Evolutionary conservation across 2,888 invertebrate genomes (phyloP), one percentile per base, ranked within the genome.

Genomic region (Pseudanteris insignis): DNA sequence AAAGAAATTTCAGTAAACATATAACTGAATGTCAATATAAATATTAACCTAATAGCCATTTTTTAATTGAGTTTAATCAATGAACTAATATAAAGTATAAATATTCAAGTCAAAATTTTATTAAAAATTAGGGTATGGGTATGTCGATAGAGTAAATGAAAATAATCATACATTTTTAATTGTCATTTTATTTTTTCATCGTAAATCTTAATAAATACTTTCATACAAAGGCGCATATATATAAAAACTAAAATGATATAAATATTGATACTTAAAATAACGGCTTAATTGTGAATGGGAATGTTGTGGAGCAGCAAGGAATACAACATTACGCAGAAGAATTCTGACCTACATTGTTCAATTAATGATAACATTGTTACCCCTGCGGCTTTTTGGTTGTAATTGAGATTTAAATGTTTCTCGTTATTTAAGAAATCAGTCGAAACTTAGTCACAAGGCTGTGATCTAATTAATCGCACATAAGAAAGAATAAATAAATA

Each of bases 161-260:
- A n/a, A n/a, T n/a, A n/a, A n/a, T n/a, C n/a, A n/a, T 44, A 44
- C 44, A 33, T 44, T 44, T 53, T 53, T 14, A 14, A 5, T 28
- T 41, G n/a, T 30, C 10, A 10, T 51, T 70, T 66, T 70, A 67
- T 65, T 71, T 68, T 67, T 60, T 68, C 67, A 40, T 63, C 71
- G 67, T 73, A 71, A 72, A 72, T 67, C 65, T 69, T 53, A 66
- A 70, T 71, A 71, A 74, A 74, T 73, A 71, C 64, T 71, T 67
- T 71, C 44, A 38, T 54, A 54, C 43, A 54, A 44, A 54, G 44
- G 44, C 44, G 38, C 12, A 43, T 51, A 43, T 44, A 44, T 54
- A 40, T 38, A 54, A 46, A 54, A 54, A 54, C 38, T 54, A 46
- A 46, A 51, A 21, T 25, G 9, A 53, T 54, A 44, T 46, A 46